Evolutionary conservation across 2,113 vertebrate species (phyloP).

Genomic region (Anarrhichthys ocellatus): DNA sequence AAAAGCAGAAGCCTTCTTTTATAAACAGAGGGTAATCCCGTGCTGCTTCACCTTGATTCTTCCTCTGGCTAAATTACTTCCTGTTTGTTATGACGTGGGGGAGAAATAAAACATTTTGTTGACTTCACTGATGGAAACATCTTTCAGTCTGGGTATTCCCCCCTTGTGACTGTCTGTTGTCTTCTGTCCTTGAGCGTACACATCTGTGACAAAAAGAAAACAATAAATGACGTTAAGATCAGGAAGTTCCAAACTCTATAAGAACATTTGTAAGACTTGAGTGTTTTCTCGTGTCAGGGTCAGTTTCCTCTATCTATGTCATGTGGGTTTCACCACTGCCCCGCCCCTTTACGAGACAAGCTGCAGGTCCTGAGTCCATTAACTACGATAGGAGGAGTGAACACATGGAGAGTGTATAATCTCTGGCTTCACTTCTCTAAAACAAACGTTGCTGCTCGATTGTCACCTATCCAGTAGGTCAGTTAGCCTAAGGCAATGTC

Average conservation of each 20-base stretch:
- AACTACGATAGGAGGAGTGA: no score
- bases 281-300: neutral
- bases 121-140: constrained; percentile 91
- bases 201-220: constrained; percentile 80
- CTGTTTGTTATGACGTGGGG: constrained; percentile 30
- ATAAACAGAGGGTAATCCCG: neutral
- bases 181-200: constrained; percentile 87
- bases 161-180: constrained; percentile 80
- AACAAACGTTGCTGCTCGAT: neutral
- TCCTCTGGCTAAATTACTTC: neutral
- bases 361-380: no score
- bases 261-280: neutral
- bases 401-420: no score
- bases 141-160: constrained; percentile 88
- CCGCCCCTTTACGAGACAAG: no score
- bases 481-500: neutral
- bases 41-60: neutral
- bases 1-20: neutral
- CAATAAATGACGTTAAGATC: neutral
- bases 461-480: neutral
- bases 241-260: neutral
- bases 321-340: no score
- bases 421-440: neutral
- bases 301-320: no score
- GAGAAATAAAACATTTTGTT: constrained; percentile 90